Conservation (phyloP, 2,797 vertebrate species). For the Pseudomugil tenellus region DNA sequence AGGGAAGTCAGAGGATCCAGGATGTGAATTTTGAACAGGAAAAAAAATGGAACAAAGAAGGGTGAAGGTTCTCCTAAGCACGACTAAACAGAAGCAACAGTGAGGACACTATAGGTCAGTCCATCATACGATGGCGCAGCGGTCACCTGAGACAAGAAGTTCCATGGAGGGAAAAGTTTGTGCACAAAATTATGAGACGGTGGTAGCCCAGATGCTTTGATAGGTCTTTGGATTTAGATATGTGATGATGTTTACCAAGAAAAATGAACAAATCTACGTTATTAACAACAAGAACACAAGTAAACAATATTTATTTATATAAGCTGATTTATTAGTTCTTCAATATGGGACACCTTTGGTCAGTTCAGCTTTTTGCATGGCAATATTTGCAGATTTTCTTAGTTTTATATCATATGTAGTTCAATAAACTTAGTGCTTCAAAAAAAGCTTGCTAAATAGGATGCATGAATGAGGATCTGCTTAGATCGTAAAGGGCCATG, state of each 20-base stretch:
- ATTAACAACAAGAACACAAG: too few species aligned
- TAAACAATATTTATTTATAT: background rate
- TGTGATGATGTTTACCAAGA: background rate
- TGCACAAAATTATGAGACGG: background rate
- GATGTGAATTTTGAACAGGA: constrained; percentile 34
- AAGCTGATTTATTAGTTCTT: background rate
- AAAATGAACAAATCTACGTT: background rate
- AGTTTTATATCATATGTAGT: background rate
- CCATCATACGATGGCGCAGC: background rate
- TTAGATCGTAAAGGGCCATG: constrained; percentile 16
- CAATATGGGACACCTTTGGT: background rate
- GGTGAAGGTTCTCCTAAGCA: constrained; percentile 31
- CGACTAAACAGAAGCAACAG: constrained; percentile 16
- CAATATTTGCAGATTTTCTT: background rate
- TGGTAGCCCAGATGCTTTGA: background rate
- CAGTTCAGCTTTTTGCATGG: background rate
- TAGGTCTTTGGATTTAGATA: background rate
- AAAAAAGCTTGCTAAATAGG: constrained; percentile 1
- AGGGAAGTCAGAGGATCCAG: constrained; percentile 44
- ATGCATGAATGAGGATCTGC: background rate
- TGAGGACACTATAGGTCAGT: background rate
- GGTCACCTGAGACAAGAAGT: background rate
- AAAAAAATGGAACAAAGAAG: constrained; percentile 10
- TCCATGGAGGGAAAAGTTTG: background rate
- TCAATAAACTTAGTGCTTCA: background rate